Base-by-base conservation (phyloP, 1,140 invertebrate species). In the Linepithema humile region DNA sequence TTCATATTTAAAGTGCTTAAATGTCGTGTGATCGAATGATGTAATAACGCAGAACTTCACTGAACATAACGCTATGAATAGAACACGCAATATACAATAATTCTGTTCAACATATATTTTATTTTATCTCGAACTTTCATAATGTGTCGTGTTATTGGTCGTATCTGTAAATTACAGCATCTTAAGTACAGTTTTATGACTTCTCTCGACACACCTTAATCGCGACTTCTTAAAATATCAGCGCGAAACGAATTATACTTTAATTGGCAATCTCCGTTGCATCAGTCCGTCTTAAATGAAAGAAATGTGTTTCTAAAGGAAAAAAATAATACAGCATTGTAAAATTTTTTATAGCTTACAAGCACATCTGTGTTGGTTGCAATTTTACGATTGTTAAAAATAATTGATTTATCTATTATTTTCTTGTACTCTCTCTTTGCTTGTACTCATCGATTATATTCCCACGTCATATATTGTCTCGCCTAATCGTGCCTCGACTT, bases 11-110 rank as follows among this genome's bases (percentile, higher is more conserved):
- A 80, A 9, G 45, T 55, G 45, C 1, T 55, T 65, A 72, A 32
- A 2, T 80, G 23, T 57, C 48, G 20, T 32, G 17, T 40, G n/a
- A n/a, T n/a, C n/a, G n/a, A n/a, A 38, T 78, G 53, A 70, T 40
- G 40, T 29, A 64, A 80, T 80, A 80, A 64, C 48, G 6, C 40
- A 35, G n/a, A 77, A 65, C 29, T 75, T 75, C 17, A 45, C n/a
- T 20, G 32, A 60, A 60, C 35, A 73, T 15, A 29, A n/a, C 17
- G 73, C 12, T 35, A 38, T 6, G 38, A n/a, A 17, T 64, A 59
- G 20, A 17, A 17, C 7, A 32, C 45, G 40, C 10, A 64, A 48
- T 35, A 0, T 35, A 48, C 20, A 64, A 75, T 50, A 48, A 77
- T 77, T 64, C 20, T 35, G 38, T 48, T 6, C 40, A 35, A 50